Base-by-base conservation (phyloP, 2,113 vertebrate genomes). In the Patagioenas fasciata region DNA sequence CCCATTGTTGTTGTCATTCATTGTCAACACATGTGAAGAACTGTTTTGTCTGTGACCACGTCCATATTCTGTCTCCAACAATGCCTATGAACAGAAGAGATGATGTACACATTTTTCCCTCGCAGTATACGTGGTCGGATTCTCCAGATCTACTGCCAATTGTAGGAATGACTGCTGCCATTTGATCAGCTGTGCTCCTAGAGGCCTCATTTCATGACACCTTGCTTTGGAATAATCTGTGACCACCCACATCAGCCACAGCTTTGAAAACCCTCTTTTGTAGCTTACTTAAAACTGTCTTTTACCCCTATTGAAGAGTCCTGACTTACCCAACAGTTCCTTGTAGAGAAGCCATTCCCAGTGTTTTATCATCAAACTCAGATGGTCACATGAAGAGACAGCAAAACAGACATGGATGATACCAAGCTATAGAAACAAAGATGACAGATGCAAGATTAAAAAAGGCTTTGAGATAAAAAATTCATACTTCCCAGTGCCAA, bases 1-100 rank as follows among this genome's bases (percentile, higher is more conserved):
- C 10, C 6, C 0, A 0, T 14, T 42, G 31, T 50, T 14, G 7
- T 25, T 71, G 54, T 15, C 4, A 11, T 31, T 15, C 4, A 11
- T 31, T 72, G 14, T n/a, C 16, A 17, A 56, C 29, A 31, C 24
- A 51, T 0, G 1, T 1, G 4, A 66, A 86, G 38, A 85, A 31
- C 4, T 44, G 6, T 38, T 80, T 36, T 77, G 32, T 4, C 14
- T 13, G 4, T 80, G 38, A 47, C 9, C 28, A 71, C n/a, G 19
- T 64, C 29, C 7, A 25, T 31, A 18, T 66, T 71, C 47, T 81
- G 12, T n/a, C 18, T 89, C 36, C 11, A 54, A 2, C 3, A 3
- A 6, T 69, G 14, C 15, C 67, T 61, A 25, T 24, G 31, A 83
- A 18, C 29, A 61, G n/a, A 85, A 64, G 20, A 82, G 9, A 18